phyloP scores from a whole-genome alignment of 2,113 vertebrate genomes.

The Cairina moschata region DNA sequence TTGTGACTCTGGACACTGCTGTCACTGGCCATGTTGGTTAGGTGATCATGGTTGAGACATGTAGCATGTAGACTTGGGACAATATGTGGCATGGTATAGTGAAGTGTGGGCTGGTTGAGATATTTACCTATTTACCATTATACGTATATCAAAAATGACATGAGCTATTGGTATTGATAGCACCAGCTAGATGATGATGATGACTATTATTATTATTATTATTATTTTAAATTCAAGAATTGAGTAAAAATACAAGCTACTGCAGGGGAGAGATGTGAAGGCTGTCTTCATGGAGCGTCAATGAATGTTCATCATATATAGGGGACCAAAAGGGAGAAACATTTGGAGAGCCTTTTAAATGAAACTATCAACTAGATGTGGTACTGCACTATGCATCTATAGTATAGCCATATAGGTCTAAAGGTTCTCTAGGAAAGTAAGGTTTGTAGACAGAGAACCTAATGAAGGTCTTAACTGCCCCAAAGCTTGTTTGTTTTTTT shows the following conservation, averaged over 20 bases:
- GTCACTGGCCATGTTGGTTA: fast-evolving
- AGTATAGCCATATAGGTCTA: not conserved
- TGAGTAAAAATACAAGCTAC: not conserved
- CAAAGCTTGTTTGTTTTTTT: not conserved
- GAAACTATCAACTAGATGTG: not conserved
- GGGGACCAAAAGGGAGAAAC: not conserved
- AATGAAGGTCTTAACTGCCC: not conserved
- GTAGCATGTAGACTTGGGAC: fast-evolving
- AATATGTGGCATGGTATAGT: not conserved
- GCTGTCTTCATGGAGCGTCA: not conserved
- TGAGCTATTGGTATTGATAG: not conserved
- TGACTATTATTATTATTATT: not conserved
- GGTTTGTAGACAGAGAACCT: not conserved
- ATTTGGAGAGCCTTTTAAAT: not conserved
- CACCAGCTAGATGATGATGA: not conserved
- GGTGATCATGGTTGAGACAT: not conserved
- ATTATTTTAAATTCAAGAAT: not conserved
- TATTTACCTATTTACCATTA: not conserved
- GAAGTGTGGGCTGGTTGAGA: not conserved
- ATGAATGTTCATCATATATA: not conserved
- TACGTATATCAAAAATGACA: not conserved
- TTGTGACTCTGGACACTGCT: not conserved
- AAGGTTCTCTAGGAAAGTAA: not conserved
- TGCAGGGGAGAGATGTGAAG: not conserved
- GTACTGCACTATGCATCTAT: not conserved